Evolutionary conservation across 2,888 invertebrate species (phyloP), one percentile per base, ranked within the genome.

Genomic region (Drosophila anceps): DNA sequence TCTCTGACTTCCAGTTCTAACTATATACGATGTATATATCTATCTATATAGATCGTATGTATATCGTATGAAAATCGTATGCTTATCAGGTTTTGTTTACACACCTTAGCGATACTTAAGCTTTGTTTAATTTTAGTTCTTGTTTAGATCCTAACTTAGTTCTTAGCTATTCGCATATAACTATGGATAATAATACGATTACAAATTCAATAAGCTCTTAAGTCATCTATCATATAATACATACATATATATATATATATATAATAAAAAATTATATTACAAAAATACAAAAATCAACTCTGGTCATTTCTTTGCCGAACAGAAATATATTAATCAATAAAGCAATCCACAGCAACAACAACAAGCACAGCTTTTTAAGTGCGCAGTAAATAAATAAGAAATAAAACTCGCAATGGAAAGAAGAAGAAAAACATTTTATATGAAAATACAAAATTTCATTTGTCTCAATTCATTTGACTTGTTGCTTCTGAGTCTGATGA

Each of bases 1-100:
- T 69, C 63, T 68, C 76, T 81, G 72, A 89, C 85, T 89, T 85
- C 85, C 90, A 84, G 66, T 68, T 74, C 72, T 69, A 41, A 61
- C 43, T 24, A 9, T 24, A 15, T 15, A 43, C 54, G 63, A 60
- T 55, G 68, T 63, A 41, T 24, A 24, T 24, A 24, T 24, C n/a
- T n/a, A n/a, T n/a, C n/a, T n/a, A n/a, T 33, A 55, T 54, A 33
- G 39, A 74, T 46, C 51, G 13, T 51, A 53, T 33, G 50, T 46
- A 64, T 51, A 65, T 64, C 65, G 69, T 73, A 53, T 50, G n/a
- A 20, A 54, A 58, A 63, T 71, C 62, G 46, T 60, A 31, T 79
- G 64, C 53, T 80, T 70, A 75, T 69, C 71, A 78, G 70, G 68
- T 88, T 83, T 79, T 83, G 81, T 77, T 83, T 59, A 50, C 15